Base-by-base conservation (phyloP, 1,140 invertebrate species). In the Oreohelix idahoensis region DNA sequence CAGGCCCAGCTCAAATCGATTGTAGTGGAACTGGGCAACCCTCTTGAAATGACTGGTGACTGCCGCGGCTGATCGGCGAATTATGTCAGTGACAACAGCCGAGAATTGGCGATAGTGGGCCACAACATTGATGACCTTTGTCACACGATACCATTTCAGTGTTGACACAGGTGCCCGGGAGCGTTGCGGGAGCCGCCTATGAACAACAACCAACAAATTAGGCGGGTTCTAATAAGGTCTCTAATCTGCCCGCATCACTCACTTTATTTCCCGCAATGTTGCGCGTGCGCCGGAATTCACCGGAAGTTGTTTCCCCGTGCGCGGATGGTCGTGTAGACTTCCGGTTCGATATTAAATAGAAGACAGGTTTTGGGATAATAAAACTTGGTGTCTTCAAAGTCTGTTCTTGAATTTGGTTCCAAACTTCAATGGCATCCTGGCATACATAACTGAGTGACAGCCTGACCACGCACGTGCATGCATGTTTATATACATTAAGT, bases 241-340 rank as follows among this genome's bases (percentile, higher is more conserved):
- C 49, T 77, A 77, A 77, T 77, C 75, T 49, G 75, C 75, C 75
- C 75, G 75, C 75, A 77, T 77, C 75, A 23, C 75, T 45, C 49
- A 77, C 75, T 77, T 49, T 13, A 53, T 49, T 77, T 36, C 42
- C 49, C 39, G 75, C 75, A 77, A 77, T 35, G 45, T 77, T 77
- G 49, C 75, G 75, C 75, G 75, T 77, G 75, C 75, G 75, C 75
- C 20, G 73, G 75, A 77, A 77, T 53, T 49, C 49, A 8, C 45
- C 75, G 75, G 75, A 77, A 77, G 75, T 58, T 77, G 75, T 77
- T 51, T 66, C 32, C 45, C 26, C 75, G 39, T n/a, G 42, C 42
- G 75, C 36, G 36, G 13, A 77, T 77, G 75, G 45, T 45, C 45
- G 75, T 35, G 17, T 58, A 10, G 45, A 36, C 71, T 74, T 74